Base-by-base conservation (phyloP, 2,797 vertebrate genomes). In the Heterohyrax brucei region DNA sequence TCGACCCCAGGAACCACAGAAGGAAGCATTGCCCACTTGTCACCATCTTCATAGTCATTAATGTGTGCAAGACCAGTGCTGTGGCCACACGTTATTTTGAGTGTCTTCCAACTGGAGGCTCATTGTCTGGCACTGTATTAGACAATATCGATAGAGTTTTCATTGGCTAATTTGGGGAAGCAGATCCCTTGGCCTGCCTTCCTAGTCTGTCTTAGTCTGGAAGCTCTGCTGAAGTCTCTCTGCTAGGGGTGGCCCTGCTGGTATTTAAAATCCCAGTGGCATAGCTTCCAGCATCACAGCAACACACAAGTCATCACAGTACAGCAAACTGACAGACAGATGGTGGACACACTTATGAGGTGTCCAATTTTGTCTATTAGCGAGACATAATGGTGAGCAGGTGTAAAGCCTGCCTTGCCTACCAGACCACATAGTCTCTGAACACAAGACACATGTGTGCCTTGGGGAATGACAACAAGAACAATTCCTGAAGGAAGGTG, bases 361-460 rank as follows among this genome's bases (percentile, higher is more conserved):
- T 9, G 56, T 68, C 73, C 21, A 1, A 39, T 1, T 0, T 3
- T 1, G 2, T 39, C 85, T 28, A 56, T 24, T 21, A 2, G 30
- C 5, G 19, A 75, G 13, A 39, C 5, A 9, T 64, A 0, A 3
- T 0, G 21, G 61, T 1, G 46, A 66, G 39, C 66, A 3, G 72
- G 64, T 39, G 21, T 30, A 10, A 16, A 6, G 7, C 44, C 50
- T 22, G 12, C 62, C 21, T 30, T 12, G 82, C 56, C 88, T 72
- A 21, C 59, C 44, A 0, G 1, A 18, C 28, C 72, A 14, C 2
- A 22, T 16, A 50, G 7, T 79, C 61, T 68, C 50, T 14, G 13
- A 61, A 50, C 68, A 70, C 1, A 0, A 61, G 59, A 77, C 78
- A 33, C 87, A 7, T 0, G 14, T 30, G 46, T 50, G 87, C 28